phyloP scores from a whole-genome alignment of 35 echinoderm and acorn worm species.

The Diadema setosum region DNA sequence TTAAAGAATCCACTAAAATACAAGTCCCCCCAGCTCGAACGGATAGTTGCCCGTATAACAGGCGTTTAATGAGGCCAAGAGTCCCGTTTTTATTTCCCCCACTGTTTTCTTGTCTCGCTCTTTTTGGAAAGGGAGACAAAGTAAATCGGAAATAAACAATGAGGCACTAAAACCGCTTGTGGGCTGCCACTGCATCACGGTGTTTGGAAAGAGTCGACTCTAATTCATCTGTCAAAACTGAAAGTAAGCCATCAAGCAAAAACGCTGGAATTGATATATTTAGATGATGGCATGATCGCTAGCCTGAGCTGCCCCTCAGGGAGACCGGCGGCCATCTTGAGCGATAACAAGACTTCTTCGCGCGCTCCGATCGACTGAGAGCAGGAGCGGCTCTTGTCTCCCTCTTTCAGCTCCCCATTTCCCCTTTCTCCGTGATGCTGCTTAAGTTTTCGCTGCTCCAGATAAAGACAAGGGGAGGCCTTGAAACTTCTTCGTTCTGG shows the following conservation, averaged over 20 bases:
- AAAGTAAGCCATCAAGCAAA: neutral
- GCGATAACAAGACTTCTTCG: neutral
- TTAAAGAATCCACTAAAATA: neutral
- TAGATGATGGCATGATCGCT: neutral
- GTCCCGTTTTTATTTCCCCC: neutral
- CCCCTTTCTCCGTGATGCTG: neutral
- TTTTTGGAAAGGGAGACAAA: neutral
- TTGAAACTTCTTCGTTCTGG: neutral
- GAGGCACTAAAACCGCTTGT: neutral
- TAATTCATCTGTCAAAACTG: neutral
- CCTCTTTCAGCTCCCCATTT: neutral
- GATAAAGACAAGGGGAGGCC: neutral
- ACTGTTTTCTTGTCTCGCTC: neutral
- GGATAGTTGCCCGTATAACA: neutral
- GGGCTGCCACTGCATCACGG: neutral
- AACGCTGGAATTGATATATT: slow-evolving; percentile 22
- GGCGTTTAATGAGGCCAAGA: slow-evolving; percentile 2
- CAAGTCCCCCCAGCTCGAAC: neutral
- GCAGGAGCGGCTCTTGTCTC: neutral
- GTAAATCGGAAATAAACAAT: too few species aligned
- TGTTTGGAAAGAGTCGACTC: neutral
- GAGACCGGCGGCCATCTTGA: neutral
- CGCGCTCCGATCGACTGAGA: neutral
- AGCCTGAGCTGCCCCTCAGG: neutral
- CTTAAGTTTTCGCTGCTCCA: too few species aligned